Evolutionary conservation across 2,888 invertebrate genomes (phyloP).

Genomic region (Diarsia brunnea): DNA sequence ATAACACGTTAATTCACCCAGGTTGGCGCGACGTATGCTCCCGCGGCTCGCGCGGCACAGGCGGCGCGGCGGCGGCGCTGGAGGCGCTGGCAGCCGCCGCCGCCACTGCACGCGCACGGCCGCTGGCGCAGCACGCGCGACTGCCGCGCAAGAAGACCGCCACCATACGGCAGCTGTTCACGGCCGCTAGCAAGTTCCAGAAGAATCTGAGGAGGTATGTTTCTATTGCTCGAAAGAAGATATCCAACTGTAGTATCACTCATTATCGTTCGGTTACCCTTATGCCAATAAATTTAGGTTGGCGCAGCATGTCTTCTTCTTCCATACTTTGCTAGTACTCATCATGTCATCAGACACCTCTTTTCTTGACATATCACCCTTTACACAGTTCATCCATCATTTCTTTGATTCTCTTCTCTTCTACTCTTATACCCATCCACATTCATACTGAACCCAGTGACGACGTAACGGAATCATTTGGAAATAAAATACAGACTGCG

Average conservation of each 20-base stretch:
- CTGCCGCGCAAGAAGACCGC: slow-evolving; percentile 96
- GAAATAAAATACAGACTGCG: no score
- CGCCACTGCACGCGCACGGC: slow-evolving; percentile 78
- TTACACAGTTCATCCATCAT: no score
- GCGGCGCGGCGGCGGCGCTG: slow-evolving; percentile 93
- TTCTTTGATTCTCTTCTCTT: no score
- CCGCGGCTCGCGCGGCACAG: slow-evolving; percentile 90
- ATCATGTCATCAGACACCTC: no score
- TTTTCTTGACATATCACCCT: no score
- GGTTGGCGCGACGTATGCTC: slow-evolving; percentile 97
- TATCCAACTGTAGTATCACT: not conserved
- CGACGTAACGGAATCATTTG: no score
- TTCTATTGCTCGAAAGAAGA: not conserved
- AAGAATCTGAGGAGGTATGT: slow-evolving; percentile 92
- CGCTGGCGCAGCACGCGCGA: slow-evolving; percentile 89
- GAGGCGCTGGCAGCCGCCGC: slow-evolving; percentile 92
- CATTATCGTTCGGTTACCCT: no score
- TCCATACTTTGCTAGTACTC: no score
- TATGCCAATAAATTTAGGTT: no score
- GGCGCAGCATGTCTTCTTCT: no score
- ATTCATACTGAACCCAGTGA: no score
- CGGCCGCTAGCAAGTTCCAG: slow-evolving; percentile 99
- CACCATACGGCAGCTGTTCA: slow-evolving; percentile 98
- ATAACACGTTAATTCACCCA: slow-evolving; percentile 75
- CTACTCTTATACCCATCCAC: no score